phyloP scores from a whole-genome alignment of 1,140 invertebrate genomes.

The Bemisia tabaci region DNA sequence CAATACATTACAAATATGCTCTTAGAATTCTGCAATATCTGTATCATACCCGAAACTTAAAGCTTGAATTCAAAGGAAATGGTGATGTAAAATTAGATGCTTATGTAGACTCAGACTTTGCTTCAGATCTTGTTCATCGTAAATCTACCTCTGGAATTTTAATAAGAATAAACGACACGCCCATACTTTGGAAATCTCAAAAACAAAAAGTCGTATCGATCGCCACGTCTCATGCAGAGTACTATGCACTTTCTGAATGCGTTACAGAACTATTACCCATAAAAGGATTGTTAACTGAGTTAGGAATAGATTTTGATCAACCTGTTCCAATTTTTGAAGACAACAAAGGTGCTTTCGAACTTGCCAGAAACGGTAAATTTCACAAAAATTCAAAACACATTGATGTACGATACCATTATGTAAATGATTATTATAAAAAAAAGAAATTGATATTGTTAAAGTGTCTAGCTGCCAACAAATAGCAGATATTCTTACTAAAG shows the following conservation, averaged over 20 bases:
- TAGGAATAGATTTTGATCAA: background rate
- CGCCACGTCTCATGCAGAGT: constrained; percentile 22
- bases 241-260: constrained; percentile 20
- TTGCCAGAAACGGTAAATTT: constrained; percentile 5
- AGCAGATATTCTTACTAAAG: constrained; percentile 8
- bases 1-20: constrained; percentile 5
- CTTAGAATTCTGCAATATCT: constrained; percentile 2
- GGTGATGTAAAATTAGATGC: background rate
- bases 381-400: constrained; percentile 3
- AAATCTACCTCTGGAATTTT: constrained; percentile 30
- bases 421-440: background rate
- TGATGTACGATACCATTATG: background rate
- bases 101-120: constrained; percentile 33
- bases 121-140: constrained; percentile 23
- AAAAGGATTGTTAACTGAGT: background rate
- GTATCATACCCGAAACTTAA: background rate
- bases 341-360: constrained; percentile 1
- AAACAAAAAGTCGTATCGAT: constrained; percentile 22
- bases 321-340: constrained; percentile 3
- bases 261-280: constrained; percentile 15
- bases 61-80: background rate
- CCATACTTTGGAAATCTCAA: constrained; percentile 22
- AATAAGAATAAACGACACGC: constrained; percentile 23
- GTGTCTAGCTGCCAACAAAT: background rate
- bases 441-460: background rate